Conservation (phyloP, 2,888 invertebrate species). For the Ophonus ardosiacus region DNA sequence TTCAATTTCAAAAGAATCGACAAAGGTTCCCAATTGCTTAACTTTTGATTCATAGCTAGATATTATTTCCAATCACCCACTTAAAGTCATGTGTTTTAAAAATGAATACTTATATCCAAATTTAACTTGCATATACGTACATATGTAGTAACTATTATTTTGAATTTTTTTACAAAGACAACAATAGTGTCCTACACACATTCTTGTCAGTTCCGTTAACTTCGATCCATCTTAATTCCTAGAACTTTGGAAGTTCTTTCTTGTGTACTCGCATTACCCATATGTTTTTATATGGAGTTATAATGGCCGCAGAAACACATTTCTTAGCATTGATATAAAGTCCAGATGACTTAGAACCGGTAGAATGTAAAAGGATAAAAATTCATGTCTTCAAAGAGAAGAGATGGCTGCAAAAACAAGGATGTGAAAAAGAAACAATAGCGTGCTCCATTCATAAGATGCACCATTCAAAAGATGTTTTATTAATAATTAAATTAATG, state of each 20-base stretch:
- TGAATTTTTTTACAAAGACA: background rate
- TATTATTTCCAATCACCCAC: too few relatives aligned
- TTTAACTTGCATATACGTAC: too few relatives aligned
- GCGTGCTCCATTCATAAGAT: background rate
- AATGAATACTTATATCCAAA: too few relatives aligned
- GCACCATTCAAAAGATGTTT: background rate
- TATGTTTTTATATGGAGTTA: constrained; percentile 27
- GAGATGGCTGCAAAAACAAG: background rate
- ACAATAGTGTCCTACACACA: background rate
- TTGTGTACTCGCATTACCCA: constrained; percentile 18
- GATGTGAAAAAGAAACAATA: constrained; percentile 10
- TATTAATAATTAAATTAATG: background rate
- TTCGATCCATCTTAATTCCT: background rate
- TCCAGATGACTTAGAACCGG: constrained; percentile 1
- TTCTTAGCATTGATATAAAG: background rate
- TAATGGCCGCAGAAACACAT: background rate
- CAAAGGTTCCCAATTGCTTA: too few relatives aligned
- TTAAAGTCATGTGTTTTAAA: too few relatives aligned
- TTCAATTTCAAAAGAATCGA: too few relatives aligned
- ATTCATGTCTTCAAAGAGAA: background rate
- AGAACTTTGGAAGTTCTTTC: background rate
- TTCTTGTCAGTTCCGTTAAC: background rate
- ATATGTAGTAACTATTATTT: background rate
- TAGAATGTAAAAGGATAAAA: constrained; percentile 1
- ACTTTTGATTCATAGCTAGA: too few relatives aligned